Evolutionary conservation across 2,888 invertebrate genomes (phyloP), one percentile per base, ranked within the genome.

Genomic region (Morinoia aosen): DNA sequence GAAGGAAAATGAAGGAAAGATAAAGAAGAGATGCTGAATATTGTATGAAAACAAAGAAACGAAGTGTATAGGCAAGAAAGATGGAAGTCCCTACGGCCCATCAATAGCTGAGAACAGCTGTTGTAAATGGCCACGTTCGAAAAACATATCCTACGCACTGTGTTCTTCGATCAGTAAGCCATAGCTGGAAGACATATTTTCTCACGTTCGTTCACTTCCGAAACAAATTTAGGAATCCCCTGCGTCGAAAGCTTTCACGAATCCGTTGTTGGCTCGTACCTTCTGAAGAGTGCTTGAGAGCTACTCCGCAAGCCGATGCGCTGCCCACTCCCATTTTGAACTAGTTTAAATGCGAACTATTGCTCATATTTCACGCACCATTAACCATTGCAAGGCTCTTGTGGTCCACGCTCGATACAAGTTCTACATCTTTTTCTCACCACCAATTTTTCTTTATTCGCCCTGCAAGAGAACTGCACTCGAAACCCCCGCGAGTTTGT

Each of bases 401-500:
- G 93, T 93, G 93, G 93, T 93, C 93, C 93, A 58, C 12, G 57
- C 57, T 57, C 57, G 33, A 90, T 90, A 48, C 90, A 33, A 93
- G 57, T 93, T 25, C 58, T 57, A 57, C 93, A 56, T 93, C 93
- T 93, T 93, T 25, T 39, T 90, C 93, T 93, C 90, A 10, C 57
- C 93, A 57, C 57, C 33, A 33, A 93, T 93, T 93, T 93, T 93
- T 93, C 93, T 93, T 93, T 93, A 93, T 93, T 57, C 93, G 93
- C 12, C 57, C 33, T 19, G 57, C 93, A 33, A 48, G 57, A 57
- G 93, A 93, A 93, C 57, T 93, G 39, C 93, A 93, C 57, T 93
- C 93, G 93, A 57, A 93, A 93, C 93, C 93, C 48, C 57, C 57
- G 33, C 93, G 93, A 93, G 93, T 93, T 93, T 93, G 93, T 93